Base-by-base conservation (phyloP, 1,140 invertebrate genomes). In the Metaphire vulgaris region DNA sequence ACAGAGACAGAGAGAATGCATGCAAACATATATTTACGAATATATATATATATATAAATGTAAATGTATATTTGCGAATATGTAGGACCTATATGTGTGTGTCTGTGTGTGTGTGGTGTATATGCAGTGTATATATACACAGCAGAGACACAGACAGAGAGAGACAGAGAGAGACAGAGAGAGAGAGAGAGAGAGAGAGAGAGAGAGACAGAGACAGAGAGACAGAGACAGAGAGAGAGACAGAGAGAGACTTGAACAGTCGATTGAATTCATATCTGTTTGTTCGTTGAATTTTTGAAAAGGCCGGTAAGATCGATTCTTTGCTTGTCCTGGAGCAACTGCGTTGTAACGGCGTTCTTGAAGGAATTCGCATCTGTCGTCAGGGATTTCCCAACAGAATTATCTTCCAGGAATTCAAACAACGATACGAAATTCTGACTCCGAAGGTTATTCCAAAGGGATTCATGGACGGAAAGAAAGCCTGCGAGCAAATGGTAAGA, bases 381-480 rank as follows among this genome's bases (percentile, higher is more conserved):
- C 97, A 99, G 89, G 98, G 98, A 78, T 99, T 99, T 89, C 98
- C 98, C 31, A 92, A 92, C 85, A 86, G 91, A 76, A 91, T 92
- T 80, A 76, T 87, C 28, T 92, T 92, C 88, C 91, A 92, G 83
- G 91, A 91, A 81, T 91, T 92, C 85, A 85, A 90, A 72, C 91
- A 91, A 83, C 86, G 91, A 80, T 89, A 99, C 86, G 97, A 99
- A 86, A 88, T 99, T 33, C 90, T 99, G 0, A 98, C 96, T 16
- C 97, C 97, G 1, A 98, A 97, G 86, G 94, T 96, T 32, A 99
- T 99, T 81, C 96, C 97, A 1, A 98, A 98, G 88, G 96, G 89
- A 1, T 99, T 99, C 83, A 99, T 99, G 96, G 98, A 99, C 86
- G 97, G 97, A 69, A 99, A 99, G 87, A 97, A 98, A 86, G 96